Conservation (phyloP, 2,797 vertebrate genomes). For the Hydrolagus colliei region DNA sequence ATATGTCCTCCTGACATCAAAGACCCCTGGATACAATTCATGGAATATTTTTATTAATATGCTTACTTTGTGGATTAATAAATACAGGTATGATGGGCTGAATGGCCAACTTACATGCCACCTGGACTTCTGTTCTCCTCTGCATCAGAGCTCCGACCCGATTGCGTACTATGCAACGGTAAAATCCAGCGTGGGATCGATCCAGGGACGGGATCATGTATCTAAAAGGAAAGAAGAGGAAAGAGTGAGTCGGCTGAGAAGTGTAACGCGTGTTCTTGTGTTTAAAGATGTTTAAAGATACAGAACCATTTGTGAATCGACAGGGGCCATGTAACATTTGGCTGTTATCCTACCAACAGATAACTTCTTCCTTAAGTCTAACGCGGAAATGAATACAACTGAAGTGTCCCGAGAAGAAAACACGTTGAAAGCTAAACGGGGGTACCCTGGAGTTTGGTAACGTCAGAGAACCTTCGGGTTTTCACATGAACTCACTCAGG, state of each 20-base stretch:
- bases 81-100: conserved; percentile 4
- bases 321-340: not conserved
- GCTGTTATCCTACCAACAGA: too few relatives aligned
- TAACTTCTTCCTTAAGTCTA: too few relatives aligned
- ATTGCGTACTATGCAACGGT: conserved; percentile 91
- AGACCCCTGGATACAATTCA: too few relatives aligned
- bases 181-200: conserved; percentile 86
- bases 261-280: not conserved
- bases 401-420: not conserved
- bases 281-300: not conserved
- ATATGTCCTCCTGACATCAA: too few relatives aligned
- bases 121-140: conserved; percentile 87
- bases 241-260: not conserved
- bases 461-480: not conserved
- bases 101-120: conserved; percentile 81
- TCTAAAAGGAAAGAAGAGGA: conserved; percentile 50
- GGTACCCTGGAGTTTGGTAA: not conserved
- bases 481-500: not conserved
- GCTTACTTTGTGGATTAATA: not conserved
- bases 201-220: conserved; percentile 92
- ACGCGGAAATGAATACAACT: too few relatives aligned
- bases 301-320: not conserved
- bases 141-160: conserved; percentile 88
- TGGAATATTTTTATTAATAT: too few relatives aligned
- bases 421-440: not conserved